Base-by-base conservation (phyloP, 1,140 invertebrate species). In the Caenorhabditis latens region DNA sequence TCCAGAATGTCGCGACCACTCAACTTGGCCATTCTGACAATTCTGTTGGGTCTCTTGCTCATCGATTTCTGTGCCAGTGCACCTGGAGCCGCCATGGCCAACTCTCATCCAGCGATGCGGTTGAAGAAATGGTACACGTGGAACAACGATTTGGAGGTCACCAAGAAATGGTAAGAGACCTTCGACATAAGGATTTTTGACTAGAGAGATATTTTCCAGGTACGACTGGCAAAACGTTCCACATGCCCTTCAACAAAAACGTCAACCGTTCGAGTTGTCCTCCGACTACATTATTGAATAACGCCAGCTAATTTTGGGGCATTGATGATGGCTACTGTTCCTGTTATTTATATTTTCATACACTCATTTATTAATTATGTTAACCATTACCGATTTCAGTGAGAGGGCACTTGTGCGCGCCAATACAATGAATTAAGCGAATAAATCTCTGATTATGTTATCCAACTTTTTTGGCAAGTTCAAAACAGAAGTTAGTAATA, bases 151-250 rank as follows among this genome's bases (percentile, higher is more conserved):
- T 50, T 79, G 46, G 71, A 79, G 9, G 46, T 79, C 16, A 79
- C 71, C 46, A 79, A 79, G n/a, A 79, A 79, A 53, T 79, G 71
- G 71, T 79, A 24, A 71, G 43, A 24, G 13, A 50, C 58, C 0
- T 63, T 1, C 1, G 19, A n/a, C 19, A 19, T 11, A 58, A n/a
- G 55, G 0, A 63, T 32, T 13, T 32, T 5, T 13, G 14, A 40
- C 0, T 63, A 11, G 11, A 63, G 5, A 11, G 14, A 63, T 9
- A 1, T 40, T 53, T 79, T 79, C 46, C 71, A 79, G 71, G 71
- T 79, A 79, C 71, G 71, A 79, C 71, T 79, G 71, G 71, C 71
- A 79, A 79, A 79, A 79, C 71, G 46, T 79, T n/a, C 71, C 71
- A 11, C 71, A 79, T 14, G 71, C 46, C 5, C 71, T 79, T 50